Evolutionary conservation across 2,888 invertebrate species (phyloP).

Genomic region (Myathropa florea): DNA sequence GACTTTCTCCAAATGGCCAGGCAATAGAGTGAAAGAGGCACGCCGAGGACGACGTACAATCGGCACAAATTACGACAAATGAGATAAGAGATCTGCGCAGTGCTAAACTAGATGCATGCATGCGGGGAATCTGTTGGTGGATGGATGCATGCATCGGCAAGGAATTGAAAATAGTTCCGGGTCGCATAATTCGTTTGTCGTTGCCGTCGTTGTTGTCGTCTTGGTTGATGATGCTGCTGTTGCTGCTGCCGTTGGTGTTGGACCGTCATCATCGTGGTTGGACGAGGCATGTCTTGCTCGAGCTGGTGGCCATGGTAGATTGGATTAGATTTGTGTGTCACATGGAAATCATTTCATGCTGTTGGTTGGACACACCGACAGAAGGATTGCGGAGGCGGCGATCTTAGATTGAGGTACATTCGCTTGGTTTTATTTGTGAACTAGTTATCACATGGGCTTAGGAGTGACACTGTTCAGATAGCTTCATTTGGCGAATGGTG

Average conservation of each 20-base stretch:
- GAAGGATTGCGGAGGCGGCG: slow-evolving; percentile 25
- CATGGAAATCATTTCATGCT: slow-evolving; percentile 34
- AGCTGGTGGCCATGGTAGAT: slow-evolving; percentile 3
- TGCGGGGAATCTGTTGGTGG: slow-evolving; percentile 38
- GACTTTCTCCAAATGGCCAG: slow-evolving; percentile 51
- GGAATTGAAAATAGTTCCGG: slow-evolving; percentile 49
- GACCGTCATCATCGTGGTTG: background rate
- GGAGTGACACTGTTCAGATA: slow-evolving; percentile 25
- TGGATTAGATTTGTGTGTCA: slow-evolving; percentile 28
- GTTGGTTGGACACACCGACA: background rate
- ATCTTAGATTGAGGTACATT: slow-evolving; percentile 9
- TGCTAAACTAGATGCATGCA: slow-evolving; percentile 45
- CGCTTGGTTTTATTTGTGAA: background rate
- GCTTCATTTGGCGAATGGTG: slow-evolving; percentile 10
- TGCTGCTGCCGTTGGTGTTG: background rate
- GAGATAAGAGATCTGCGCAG: slow-evolving; percentile 50
- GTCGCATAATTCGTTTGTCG: slow-evolving; percentile 47
- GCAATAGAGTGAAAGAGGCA: slow-evolving; percentile 22
- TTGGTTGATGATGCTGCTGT: slow-evolving; percentile 13
- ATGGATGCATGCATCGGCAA: slow-evolving; percentile 29
- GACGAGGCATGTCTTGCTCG: background rate
- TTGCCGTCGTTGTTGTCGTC: background rate
- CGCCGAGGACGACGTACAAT: slow-evolving; percentile 39
- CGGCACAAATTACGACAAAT: slow-evolving; percentile 58
- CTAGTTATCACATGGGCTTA: background rate